These are phyloP conservation scores for Cherax destructor DNA, from an alignment of 1,140 invertebrate genomes.

Conservation along the genomic window DNA sequence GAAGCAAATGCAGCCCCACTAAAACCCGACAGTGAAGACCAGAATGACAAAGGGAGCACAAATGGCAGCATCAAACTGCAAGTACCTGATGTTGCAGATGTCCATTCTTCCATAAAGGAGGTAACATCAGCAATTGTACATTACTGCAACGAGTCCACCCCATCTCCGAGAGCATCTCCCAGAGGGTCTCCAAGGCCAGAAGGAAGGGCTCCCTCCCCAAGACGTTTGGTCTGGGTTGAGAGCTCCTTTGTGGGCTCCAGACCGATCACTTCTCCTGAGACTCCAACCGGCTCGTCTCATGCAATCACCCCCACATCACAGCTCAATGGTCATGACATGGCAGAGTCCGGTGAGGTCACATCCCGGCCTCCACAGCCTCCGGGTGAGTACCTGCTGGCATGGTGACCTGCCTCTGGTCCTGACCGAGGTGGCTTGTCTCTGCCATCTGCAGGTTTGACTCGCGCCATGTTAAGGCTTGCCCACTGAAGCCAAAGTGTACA, in stretches of 20 bases:
- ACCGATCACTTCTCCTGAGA: conserved; percentile 88
- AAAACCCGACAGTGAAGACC: conserved; percentile 4
- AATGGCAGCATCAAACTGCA: conserved; percentile 34
- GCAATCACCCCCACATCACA: conserved; percentile 59
- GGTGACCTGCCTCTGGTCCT: conserved; percentile 38
- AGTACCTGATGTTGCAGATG: conserved; percentile 74
- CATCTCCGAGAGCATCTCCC: conserved; percentile 57
- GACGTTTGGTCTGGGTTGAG: conserved; percentile 86
- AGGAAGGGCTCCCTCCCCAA: conserved; percentile 72
- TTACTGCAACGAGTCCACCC: conserved; percentile 79
- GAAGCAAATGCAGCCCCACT: conserved; percentile 14
- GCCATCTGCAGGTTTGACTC: conserved; percentile 19
- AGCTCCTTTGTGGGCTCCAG: conserved; percentile 91
- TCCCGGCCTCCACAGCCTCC: conserved; percentile 59
- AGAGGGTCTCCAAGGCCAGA: conserved; percentile 47
- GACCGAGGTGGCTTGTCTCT: not conserved
- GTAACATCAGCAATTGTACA: conserved; percentile 95
- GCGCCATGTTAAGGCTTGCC: conserved; percentile 13
- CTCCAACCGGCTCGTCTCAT: conserved; percentile 77
- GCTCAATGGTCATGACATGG: conserved; percentile 46
- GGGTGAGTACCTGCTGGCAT: conserved; percentile 72
- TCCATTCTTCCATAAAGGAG: conserved; percentile 92
- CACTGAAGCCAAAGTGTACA: conserved; percentile 61
- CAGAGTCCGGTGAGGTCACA: conserved; percentile 29
- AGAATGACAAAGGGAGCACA: conserved; percentile 28